Evolutionary conservation across 2,888 invertebrate species (phyloP).

Genomic region (Drosophila kuntzei): DNA sequence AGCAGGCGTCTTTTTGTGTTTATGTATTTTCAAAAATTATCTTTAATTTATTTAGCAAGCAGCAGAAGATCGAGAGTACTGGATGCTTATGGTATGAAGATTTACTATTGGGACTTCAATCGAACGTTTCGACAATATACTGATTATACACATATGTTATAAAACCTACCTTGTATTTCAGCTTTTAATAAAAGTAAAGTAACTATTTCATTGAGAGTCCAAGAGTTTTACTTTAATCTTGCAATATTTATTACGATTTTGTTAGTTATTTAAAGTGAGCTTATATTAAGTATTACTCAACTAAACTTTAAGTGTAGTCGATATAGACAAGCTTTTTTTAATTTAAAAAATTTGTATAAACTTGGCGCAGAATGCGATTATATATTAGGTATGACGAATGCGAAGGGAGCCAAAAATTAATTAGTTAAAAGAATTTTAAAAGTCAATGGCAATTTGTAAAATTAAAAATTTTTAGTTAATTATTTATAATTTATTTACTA

Average conservation of each 20-base stretch:
- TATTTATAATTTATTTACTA: not conserved
- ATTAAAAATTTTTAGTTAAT: not conserved
- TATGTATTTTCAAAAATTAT: not conserved
- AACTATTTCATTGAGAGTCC: too few relatives aligned
- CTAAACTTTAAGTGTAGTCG: too few relatives aligned
- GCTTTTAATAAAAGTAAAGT: too few relatives aligned
- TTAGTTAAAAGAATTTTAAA: not conserved
- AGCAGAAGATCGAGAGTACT: not conserved
- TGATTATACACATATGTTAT: too few relatives aligned
- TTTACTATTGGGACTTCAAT: too few relatives aligned
- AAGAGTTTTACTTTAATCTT: not conserved
- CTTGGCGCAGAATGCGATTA: not conserved
- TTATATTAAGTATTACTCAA: too few relatives aligned
- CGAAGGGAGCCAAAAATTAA: not conserved
- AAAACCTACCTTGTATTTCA: too few relatives aligned
- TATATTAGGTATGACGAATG: not conserved
- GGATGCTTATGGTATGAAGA: not conserved
- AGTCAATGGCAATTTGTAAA: not conserved
- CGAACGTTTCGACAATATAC: too few relatives aligned
- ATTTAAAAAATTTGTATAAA: not conserved
- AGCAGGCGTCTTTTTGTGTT: conserved; percentile 1
- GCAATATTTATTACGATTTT: not conserved
- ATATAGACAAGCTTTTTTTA: too few relatives aligned
- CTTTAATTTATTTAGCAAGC: not conserved
- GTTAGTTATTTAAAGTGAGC: too few relatives aligned